These are phyloP conservation scores for Antigone vipio DNA, from an alignment of 2,113 vertebrate genomes.

Conservation along the genomic window DNA sequence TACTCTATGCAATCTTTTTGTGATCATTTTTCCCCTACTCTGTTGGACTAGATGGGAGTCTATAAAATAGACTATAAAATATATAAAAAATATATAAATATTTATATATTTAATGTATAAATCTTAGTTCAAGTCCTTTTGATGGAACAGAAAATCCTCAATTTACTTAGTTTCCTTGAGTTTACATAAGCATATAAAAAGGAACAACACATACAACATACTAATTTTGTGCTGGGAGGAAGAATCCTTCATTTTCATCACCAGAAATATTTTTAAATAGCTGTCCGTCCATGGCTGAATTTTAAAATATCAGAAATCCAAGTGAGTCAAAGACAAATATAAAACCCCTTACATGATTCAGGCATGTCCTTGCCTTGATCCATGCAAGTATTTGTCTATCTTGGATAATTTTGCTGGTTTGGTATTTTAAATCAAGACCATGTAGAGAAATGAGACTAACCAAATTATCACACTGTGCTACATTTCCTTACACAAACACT, in stretches of 20 bases:
- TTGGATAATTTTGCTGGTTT: background rate
- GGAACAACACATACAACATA: background rate
- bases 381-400: background rate
- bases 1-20: background rate
- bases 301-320: constrained; percentile 2
- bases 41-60: background rate
- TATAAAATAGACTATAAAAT: background rate
- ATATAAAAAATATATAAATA: background rate
- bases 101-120: background rate
- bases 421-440: background rate
- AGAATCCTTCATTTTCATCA: background rate
- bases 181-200: constrained; percentile 30
- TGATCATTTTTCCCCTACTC: background rate
- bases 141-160: background rate
- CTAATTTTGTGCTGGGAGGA: background rate
- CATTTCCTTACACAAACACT: background rate
- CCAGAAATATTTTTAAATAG: constrained; percentile 20
- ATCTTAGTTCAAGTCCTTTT: background rate
- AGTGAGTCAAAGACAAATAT: background rate
- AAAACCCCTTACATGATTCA: background rate
- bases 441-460: background rate
- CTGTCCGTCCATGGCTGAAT: background rate
- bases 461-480: background rate
- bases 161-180: background rate
- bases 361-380: background rate